Evolutionary conservation across 2,888 invertebrate genomes (phyloP).

Genomic region (Melanostoma mellinum): DNA sequence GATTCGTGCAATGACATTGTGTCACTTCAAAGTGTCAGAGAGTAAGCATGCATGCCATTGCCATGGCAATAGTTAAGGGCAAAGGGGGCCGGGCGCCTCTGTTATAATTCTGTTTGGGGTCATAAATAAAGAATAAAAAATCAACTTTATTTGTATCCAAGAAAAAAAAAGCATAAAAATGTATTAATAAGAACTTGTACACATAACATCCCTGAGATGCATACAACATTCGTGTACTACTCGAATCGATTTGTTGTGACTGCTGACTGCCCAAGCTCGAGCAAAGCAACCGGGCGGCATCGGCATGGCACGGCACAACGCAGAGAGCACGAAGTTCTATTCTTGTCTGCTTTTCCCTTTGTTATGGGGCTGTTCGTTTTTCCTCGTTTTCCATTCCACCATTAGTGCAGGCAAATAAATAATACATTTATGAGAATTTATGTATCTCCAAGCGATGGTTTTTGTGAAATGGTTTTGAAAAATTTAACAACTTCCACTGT

Average conservation of each 20-base stretch:
- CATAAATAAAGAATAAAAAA: conserved; percentile 48
- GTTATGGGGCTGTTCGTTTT: background rate
- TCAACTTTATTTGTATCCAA: conserved; percentile 28
- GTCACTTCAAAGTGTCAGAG: conserved; percentile 60
- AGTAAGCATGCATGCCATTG: conserved; percentile 45
- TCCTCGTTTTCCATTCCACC: conserved; percentile 7
- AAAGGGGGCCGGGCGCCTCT: conserved; percentile 31
- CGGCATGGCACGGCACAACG: background rate
- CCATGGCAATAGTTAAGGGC: conserved; percentile 27
- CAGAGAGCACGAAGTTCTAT: conserved; percentile 34
- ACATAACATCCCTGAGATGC: conserved; percentile 10
- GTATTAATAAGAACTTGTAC: conserved; percentile 11
- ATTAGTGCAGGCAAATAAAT: conserved; percentile 40
- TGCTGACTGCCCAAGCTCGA: background rate
- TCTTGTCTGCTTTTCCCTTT: conserved; percentile 29
- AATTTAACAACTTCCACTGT: conserved; percentile 23
- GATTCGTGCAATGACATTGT: conserved; percentile 64
- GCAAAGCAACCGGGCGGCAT: background rate
- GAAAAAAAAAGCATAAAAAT: conserved; percentile 5
- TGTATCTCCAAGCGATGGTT: conserved; percentile 24
- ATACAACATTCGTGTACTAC: conserved; percentile 8
- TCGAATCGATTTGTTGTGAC: conserved; percentile 48
- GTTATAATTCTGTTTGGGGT: conserved; percentile 27
- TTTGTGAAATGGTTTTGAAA: conserved; percentile 16
- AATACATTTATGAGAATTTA: conserved; percentile 43